These are phyloP conservation scores for Echinarachnius parma DNA, from an alignment of 53 echinoderm and acorn worm species.

Conservation along the genomic window DNA sequence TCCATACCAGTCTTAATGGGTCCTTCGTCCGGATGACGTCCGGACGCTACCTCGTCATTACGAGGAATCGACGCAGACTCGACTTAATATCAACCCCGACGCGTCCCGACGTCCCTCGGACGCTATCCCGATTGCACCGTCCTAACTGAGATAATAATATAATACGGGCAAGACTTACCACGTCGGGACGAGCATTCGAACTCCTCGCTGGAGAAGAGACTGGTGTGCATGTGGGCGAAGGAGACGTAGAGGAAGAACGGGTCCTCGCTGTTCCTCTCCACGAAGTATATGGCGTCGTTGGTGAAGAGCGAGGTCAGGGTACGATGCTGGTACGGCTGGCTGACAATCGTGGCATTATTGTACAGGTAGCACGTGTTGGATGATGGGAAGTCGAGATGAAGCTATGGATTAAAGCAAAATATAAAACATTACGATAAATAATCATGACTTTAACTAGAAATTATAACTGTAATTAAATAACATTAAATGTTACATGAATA, in stretches of 20 bases:
- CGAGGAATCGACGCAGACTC: too few species aligned
- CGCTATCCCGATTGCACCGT: too few species aligned
- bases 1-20: too few species aligned
- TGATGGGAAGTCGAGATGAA: slow-evolving; percentile 14
- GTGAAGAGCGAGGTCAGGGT: not conserved
- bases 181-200: slow-evolving; percentile 8
- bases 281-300: slow-evolving; percentile 10
- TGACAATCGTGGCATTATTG: slow-evolving; percentile 10
- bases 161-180: not conserved
- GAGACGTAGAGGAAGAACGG: slow-evolving; percentile 26
- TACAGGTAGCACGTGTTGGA: slow-evolving; percentile 9
- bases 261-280: not conserved
- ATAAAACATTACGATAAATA: too few species aligned
- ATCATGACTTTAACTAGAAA: too few species aligned
- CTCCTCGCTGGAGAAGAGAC: slow-evolving; percentile 30
- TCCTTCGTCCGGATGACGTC: too few species aligned
- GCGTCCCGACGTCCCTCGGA: too few species aligned
- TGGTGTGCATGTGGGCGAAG: slow-evolving; percentile 31
- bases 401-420: too few species aligned
- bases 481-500: too few species aligned
- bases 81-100: too few species aligned
- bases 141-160: not conserved
- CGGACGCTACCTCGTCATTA: too few species aligned
- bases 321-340: slow-evolving; percentile 15
- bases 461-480: too few species aligned